phyloP scores from a whole-genome alignment of 1,140 invertebrate species.

The Diachasma alloeum region DNA sequence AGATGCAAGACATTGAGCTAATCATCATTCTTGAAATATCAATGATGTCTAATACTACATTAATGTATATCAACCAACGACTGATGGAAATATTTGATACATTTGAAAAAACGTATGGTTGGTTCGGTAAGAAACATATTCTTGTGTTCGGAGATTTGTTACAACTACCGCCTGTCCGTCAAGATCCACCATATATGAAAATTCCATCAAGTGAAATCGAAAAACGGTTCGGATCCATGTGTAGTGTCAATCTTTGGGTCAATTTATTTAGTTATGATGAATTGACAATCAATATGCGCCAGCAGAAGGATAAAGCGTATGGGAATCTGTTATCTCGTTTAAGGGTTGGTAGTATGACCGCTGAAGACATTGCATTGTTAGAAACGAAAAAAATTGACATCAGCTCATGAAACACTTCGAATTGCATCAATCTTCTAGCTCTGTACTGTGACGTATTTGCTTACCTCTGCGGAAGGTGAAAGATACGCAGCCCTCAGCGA shows the following conservation, averaged over 20 bases:
- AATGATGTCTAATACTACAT: conserved; percentile 47
- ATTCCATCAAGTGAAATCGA: conserved; percentile 33
- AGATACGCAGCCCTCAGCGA: too few species aligned
- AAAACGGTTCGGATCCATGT: conserved; percentile 34
- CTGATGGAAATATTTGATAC: conserved; percentile 45
- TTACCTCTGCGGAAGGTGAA: too few species aligned
- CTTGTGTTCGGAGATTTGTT: conserved; percentile 45
- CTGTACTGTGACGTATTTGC: too few species aligned
- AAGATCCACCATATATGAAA: conserved; percentile 36
- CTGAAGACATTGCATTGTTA: conserved; percentile 22
- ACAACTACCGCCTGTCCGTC: conserved; percentile 48
- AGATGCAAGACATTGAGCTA: conserved; percentile 34
- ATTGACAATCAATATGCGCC: conserved; percentile 40
- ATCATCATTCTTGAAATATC: conserved; percentile 8
- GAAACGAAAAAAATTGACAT: conserved; percentile 31
- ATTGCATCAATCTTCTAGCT: conserved; percentile 27
- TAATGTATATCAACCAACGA: conserved; percentile 39
- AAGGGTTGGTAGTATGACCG: conserved; percentile 22
- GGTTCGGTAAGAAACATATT: conserved; percentile 42
- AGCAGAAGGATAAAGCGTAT: conserved; percentile 35
- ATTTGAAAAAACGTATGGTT: conserved; percentile 33
- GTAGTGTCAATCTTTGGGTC: conserved; percentile 34
- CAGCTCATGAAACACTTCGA: background rate
- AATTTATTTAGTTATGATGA: conserved; percentile 37
- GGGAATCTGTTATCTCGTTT: conserved; percentile 30